Conservation (phyloP, 2,113 vertebrate genomes). For the Rhynchopsitta pachyrhyncha region DNA sequence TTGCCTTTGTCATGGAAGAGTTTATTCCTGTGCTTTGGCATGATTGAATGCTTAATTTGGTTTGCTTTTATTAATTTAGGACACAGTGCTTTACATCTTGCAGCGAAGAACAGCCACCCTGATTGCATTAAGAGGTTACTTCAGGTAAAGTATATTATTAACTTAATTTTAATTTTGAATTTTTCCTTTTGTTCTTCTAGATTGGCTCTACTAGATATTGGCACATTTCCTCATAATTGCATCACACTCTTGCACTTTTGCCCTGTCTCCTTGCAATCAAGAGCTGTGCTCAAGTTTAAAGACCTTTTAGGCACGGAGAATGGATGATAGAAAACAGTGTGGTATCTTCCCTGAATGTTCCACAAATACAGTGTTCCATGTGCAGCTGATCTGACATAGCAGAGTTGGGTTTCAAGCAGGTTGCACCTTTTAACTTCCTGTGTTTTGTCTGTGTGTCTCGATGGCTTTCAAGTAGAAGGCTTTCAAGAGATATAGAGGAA, state of each 20-base stretch:
- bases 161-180: not conserved
- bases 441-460: not conserved
- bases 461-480: not conserved
- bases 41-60: not conserved
- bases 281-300: not conserved
- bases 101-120: conserved; percentile 88
- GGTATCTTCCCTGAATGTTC: not conserved
- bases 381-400: not conserved
- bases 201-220: not conserved
- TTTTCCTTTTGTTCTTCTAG: not conserved
- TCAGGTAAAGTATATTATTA: conserved; percentile 81
- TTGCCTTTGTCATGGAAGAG: not conserved
- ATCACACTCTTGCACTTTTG: not conserved
- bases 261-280: not conserved
- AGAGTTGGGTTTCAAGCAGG: not conserved
- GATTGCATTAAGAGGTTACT: conserved; percentile 90
- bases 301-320: not conserved
- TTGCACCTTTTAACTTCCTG: not conserved
- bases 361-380: not conserved
- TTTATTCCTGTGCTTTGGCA: not conserved
- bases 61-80: conserved; percentile 74
- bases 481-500: not conserved
- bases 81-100: conserved; percentile 89
- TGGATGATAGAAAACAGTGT: not conserved
- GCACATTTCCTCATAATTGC: not conserved